Percentiles rank a stretch among this genome's conserved stretches.
Evolutionary conservation across 2,113 vertebrate genomes (phyloP).

Genomic region (Tupaia tana): DNA sequence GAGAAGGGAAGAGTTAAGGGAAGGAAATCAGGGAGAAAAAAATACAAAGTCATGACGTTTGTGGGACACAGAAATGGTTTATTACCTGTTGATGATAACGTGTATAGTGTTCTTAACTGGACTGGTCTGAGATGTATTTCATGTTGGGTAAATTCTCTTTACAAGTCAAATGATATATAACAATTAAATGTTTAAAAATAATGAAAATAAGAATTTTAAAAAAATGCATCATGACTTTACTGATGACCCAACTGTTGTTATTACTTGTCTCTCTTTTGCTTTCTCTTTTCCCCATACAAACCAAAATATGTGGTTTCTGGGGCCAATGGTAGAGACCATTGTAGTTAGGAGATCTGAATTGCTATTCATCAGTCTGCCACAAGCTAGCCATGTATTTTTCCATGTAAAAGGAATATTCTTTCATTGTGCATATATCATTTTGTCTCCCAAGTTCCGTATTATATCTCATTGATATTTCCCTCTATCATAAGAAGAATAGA

Average conservation of each 20-base stretch:
- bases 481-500: not conserved
- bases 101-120: no score
- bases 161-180: no score
- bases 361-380: not conserved
- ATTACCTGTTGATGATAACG: no score
- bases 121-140: no score
- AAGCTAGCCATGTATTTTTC: not conserved
- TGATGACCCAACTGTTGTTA: not conserved
- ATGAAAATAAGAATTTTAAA: no score
- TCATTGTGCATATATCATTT: not conserved
- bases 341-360: not conserved
- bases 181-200: no score
- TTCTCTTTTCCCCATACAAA: not conserved
- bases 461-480: not conserved
- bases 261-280: not conserved
- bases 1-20: no score
- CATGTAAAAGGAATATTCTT: not conserved
- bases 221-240: no score
- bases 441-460: not conserved
- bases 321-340: rapidly evolving
- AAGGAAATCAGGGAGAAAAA: no score
- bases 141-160: no score
- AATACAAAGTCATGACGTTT: no score
- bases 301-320: not conserved
- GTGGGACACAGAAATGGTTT: no score